These are phyloP conservation scores for Aphaenogaster ashmeadi DNA, from an alignment of 1,140 invertebrate genomes.

Conservation along the genomic window DNA sequence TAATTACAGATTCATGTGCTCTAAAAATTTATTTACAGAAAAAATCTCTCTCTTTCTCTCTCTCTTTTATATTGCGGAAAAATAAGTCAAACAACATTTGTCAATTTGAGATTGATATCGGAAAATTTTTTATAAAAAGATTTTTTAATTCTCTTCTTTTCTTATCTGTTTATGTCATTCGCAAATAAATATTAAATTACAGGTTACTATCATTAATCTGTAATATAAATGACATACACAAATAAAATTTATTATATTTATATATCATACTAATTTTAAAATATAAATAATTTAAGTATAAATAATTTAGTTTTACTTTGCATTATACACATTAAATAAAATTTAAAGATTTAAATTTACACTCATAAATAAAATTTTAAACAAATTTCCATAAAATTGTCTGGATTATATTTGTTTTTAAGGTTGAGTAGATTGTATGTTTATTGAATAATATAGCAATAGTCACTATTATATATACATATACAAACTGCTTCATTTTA, in stretches of 20 bases:
- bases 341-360: too few relatives aligned
- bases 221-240: not conserved
- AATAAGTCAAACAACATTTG: not conserved
- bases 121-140: not conserved
- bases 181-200: not conserved
- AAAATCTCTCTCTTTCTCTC: not conserved
- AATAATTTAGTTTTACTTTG: slow-evolving; percentile 1
- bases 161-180: not conserved
- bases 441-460: not conserved
- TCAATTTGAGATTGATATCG: not conserved
- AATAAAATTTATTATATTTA: not conserved
- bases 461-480: not conserved
- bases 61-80: not conserved
- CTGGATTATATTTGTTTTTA: not conserved
- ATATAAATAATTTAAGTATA: slow-evolving; percentile 22
- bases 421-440: not conserved
- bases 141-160: not conserved
- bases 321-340: not conserved
- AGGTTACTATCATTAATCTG: not conserved
- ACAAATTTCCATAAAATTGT: not conserved
- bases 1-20: not conserved
- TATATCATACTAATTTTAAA: not conserved
- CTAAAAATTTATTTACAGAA: not conserved
- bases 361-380: not conserved
- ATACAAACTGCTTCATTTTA: not conserved